Evolutionary conservation across 2,888 invertebrate species (phyloP).

Genomic region (Laothoe populi): DNA sequence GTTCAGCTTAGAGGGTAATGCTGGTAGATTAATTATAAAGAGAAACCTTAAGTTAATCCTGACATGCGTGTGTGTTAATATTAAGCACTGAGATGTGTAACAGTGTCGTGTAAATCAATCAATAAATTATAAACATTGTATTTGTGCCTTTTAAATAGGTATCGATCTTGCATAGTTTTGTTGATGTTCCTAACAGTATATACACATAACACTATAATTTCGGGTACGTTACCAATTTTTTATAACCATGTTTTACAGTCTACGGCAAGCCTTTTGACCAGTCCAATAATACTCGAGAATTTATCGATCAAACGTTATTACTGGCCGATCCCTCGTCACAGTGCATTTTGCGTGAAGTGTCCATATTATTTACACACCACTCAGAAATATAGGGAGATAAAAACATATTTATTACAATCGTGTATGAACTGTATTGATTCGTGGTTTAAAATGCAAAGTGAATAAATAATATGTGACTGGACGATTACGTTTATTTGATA

Average conservation of each 20-base stretch:
- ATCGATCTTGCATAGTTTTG: too few relatives aligned
- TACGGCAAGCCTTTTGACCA: conserved; percentile 44
- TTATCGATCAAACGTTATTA: conserved; percentile 44
- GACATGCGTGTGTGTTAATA: too few relatives aligned
- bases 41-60: too few relatives aligned
- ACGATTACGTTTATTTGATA: conserved; percentile 19
- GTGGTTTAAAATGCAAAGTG: conserved; percentile 11
- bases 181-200: too few relatives aligned
- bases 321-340: conserved; percentile 32
- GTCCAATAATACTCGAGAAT: conserved; percentile 41
- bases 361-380: conserved; percentile 37
- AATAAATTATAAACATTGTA: too few relatives aligned
- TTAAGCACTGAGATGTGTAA: too few relatives aligned
- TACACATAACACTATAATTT: conserved; percentile 4
- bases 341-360: conserved; percentile 38
- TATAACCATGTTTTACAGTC: conserved; percentile 40
- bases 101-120: too few relatives aligned
- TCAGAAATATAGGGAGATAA: conserved; percentile 41
- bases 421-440: conserved; percentile 24
- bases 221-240: neutral
- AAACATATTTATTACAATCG: conserved; percentile 32
- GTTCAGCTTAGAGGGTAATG: too few relatives aligned
- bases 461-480: conserved; percentile 6
- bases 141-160: too few relatives aligned
- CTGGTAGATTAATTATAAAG: too few relatives aligned